phyloP scores from a whole-genome alignment of 2,113 vertebrate genomes.

The Rana temporaria region DNA sequence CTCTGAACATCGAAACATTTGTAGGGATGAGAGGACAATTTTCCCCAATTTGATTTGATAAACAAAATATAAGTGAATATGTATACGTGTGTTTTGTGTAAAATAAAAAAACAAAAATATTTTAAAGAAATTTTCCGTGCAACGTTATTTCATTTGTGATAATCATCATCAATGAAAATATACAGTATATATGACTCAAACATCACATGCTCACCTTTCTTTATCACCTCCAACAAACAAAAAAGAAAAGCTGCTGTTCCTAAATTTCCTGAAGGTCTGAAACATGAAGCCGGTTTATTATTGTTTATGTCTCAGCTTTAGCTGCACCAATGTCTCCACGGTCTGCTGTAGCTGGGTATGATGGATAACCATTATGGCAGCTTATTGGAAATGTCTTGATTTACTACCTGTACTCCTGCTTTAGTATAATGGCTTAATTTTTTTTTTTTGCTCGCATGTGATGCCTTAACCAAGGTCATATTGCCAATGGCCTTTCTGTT shows the following conservation, averaged over 20 bases:
- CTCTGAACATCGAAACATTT: no score
- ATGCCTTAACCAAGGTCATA: slow-evolving; percentile 99
- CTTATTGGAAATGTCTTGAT: slow-evolving; percentile 99
- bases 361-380: slow-evolving; percentile 99
- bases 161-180: no score
- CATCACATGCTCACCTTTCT: slow-evolving; percentile 75
- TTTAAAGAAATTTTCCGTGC: no score
- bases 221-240: slow-evolving; percentile 90
- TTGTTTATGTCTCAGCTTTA: slow-evolving; percentile 94
- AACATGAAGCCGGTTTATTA: slow-evolving; percentile 91
- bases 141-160: no score
- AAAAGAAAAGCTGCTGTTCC: slow-evolving; percentile 87
- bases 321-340: slow-evolving; percentile 84
- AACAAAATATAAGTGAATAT: no score
- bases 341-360: slow-evolving; percentile 87
- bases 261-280: slow-evolving; percentile 88
- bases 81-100: no score
- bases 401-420: slow-evolving; percentile 94
- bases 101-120: no score
- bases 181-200: slow-evolving; percentile 69
- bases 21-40: no score
- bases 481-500: slow-evolving; percentile 94
- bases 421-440: slow-evolving; percentile 99
- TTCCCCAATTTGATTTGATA: no score
- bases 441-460: slow-evolving; percentile 94